Conservation (phyloP, 2,113 vertebrate species). For the Burhinus bistriatus region DNA sequence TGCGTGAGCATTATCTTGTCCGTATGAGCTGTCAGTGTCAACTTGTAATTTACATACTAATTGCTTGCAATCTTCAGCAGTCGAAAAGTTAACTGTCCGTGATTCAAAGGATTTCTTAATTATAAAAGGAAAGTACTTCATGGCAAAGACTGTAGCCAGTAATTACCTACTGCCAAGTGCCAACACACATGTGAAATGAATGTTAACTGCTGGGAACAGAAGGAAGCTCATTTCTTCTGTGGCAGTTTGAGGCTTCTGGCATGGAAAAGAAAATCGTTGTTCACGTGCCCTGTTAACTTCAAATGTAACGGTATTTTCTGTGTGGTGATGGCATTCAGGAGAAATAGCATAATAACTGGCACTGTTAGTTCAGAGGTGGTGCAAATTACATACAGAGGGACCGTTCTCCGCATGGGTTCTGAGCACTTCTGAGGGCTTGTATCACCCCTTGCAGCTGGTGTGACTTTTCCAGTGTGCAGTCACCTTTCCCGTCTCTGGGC, state of each 20-base stretch:
- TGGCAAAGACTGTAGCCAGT: not conserved
- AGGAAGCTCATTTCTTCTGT: not conserved
- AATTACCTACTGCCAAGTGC: slow-evolving; percentile 27
- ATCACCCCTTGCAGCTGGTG: not conserved
- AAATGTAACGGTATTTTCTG: not conserved
- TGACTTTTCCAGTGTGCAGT: not conserved
- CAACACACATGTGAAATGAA: not conserved
- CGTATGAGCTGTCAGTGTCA: not conserved
- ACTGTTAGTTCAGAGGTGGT: not conserved
- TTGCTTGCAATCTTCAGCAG: not conserved
- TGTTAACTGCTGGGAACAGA: slow-evolving; percentile 1
- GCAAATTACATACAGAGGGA: not conserved
- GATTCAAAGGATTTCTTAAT: slow-evolving; percentile 23
- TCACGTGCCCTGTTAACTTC: not conserved
- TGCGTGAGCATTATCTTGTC: not conserved
- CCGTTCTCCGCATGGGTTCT: not conserved
- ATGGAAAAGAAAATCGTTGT: not conserved
- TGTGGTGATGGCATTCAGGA: not conserved
- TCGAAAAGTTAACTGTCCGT: slow-evolving; percentile 1
- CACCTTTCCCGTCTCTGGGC: not conserved
- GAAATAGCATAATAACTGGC: not conserved
- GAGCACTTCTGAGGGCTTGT: not conserved
- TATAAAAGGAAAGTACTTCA: not conserved
- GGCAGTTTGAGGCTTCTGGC: not conserved
- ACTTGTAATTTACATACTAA: slow-evolving; percentile 23